Evolutionary conservation across 1,140 invertebrate genomes (phyloP).

Genomic region (Bombyx mandarina): DNA sequence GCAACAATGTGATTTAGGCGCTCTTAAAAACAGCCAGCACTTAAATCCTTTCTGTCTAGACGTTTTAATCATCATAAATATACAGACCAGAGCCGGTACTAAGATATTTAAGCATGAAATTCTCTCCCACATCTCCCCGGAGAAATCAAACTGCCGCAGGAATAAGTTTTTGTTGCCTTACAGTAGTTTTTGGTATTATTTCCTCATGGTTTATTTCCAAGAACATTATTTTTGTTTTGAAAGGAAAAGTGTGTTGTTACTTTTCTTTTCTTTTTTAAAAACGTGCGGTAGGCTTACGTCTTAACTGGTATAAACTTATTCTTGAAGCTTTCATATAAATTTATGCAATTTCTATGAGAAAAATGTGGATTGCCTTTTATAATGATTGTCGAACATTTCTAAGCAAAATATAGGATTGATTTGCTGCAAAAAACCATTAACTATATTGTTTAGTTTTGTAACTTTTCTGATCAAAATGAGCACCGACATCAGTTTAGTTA

Average conservation of each 20-base stretch:
- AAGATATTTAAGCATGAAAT: conserved; percentile 1
- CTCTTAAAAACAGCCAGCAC: no score
- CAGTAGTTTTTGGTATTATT: neutral
- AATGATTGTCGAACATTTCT: no score
- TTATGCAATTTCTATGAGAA: no score
- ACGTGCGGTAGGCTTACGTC: neutral
- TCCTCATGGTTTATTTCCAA: neutral
- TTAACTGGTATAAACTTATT: no score
- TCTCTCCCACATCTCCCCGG: neutral
- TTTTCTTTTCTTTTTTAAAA: neutral
- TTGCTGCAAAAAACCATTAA: no score
- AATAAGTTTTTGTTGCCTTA: neutral
- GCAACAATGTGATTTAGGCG: no score
- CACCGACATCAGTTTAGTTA: no score
- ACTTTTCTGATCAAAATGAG: no score
- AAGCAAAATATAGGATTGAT: no score
- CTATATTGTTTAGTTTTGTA: no score
- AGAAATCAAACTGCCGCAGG: conserved; percentile 4
- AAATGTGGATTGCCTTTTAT: no score
- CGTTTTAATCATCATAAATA: conserved; percentile 9
- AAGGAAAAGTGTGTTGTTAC: neutral
- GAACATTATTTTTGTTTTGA: neutral
- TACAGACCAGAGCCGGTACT: neutral
- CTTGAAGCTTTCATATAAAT: no score
- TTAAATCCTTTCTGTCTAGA: conserved; percentile 11